These are phyloP conservation scores for Oncorhynchus keta DNA, from an alignment of 2,113 vertebrate species.

Conservation along the genomic window DNA sequence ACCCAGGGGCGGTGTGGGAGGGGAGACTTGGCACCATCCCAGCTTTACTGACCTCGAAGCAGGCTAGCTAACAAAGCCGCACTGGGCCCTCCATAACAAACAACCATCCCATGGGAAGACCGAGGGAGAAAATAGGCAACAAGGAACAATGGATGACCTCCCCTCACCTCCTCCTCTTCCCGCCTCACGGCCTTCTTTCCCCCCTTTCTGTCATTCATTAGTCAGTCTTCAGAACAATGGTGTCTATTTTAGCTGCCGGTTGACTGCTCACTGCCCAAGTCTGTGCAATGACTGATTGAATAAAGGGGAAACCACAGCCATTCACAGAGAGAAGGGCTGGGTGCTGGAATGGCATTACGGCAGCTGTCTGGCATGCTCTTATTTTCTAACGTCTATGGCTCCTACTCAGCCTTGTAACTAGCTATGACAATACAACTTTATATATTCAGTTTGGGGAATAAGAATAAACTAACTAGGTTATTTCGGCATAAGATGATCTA, in stretches of 20 bases:
- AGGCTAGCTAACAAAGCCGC: constrained; percentile 37
- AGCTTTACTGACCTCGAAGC: constrained; percentile 32
- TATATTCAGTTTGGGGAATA: no score
- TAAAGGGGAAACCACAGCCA: constrained; percentile 34
- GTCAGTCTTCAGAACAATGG: constrained; percentile 60
- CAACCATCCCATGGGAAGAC: constrained; percentile 30
- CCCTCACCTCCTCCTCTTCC: constrained; percentile 23
- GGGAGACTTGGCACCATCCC: constrained; percentile 28
- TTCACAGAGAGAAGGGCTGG: constrained; percentile 11
- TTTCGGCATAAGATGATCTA: no score
- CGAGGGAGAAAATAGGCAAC: constrained; percentile 31
- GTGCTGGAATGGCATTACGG: constrained; percentile 33
- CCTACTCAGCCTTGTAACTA: no score
- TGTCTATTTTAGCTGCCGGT: constrained; percentile 37
- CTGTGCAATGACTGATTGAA: constrained; percentile 17
- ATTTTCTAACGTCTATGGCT: not conserved
- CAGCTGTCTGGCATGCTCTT: not conserved
- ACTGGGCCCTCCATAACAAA: constrained; percentile 19
- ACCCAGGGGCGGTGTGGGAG: constrained; percentile 15
- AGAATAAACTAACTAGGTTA: no score
- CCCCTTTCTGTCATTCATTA: constrained; percentile 50
- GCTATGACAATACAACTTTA: no score
- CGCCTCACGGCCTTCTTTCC: constrained; percentile 1
- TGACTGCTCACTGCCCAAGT: constrained; percentile 25
- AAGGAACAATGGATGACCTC: constrained; percentile 66